These are phyloP conservation scores for Ochlodes sylvanus DNA, from an alignment of 2,888 invertebrate species.

Conservation along the genomic window DNA sequence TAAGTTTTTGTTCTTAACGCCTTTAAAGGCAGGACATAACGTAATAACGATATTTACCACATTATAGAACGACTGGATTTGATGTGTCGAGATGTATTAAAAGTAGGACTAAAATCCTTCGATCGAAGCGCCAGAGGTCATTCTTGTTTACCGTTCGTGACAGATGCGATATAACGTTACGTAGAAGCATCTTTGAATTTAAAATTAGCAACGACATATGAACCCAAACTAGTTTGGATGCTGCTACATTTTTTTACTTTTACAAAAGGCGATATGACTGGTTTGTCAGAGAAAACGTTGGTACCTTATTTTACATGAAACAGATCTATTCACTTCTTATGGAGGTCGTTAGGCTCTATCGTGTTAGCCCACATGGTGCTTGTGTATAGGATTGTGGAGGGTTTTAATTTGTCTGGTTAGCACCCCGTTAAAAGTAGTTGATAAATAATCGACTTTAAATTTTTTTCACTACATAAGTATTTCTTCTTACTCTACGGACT, in stretches of 20 bases:
- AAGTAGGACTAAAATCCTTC: conserved; percentile 5
- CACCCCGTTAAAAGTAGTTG: too few relatives aligned
- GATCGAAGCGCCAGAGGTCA: not conserved
- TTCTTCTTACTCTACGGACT: too few relatives aligned
- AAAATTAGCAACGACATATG: conserved; percentile 21
- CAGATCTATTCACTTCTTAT: not conserved
- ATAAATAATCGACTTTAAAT: too few relatives aligned
- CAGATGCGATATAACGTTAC: conserved; percentile 20
- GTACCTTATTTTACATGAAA: not conserved
- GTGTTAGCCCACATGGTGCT: too few relatives aligned
- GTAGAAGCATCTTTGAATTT: conserved; percentile 20
- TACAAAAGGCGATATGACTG: not conserved
- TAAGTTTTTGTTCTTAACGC: too few relatives aligned
- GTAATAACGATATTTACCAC: too few relatives aligned
- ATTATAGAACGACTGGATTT: too few relatives aligned
- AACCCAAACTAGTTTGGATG: conserved; percentile 23
- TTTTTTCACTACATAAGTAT: too few relatives aligned
- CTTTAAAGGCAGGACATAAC: too few relatives aligned
- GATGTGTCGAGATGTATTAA: not conserved
- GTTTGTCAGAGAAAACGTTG: not conserved
- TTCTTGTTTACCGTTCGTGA: conserved; percentile 14
- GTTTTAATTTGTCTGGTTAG: too few relatives aligned
- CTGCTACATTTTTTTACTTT: conserved; percentile 3
- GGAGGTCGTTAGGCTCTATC: not conserved
- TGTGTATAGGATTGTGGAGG: too few relatives aligned